Evolutionary conservation across 2,113 vertebrate species (phyloP), one percentile per base, ranked within the genome.

Genomic region (Eretmodus cyanostictus): DNA sequence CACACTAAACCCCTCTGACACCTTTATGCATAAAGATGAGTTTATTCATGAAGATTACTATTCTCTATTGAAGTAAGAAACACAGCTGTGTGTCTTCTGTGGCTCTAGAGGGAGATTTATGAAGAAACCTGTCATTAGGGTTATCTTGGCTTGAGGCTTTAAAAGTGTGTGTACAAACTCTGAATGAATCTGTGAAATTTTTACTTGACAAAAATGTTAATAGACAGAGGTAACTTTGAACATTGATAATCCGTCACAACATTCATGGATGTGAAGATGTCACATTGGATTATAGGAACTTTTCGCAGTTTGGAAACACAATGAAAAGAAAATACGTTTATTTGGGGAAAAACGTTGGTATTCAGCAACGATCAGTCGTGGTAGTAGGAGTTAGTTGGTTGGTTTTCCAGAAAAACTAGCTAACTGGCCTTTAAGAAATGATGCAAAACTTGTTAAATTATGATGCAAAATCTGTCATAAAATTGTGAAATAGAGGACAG

Each of bases 241-340:
- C 24, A 47, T 49, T 12, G 16, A 49, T 78, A 31, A 49, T 49
- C 4, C 27, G 24, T 49, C 29, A 3, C 24, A 47, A 29, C 14
- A 7, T 47, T 17, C 6, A 17, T 8, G 42, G 24, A 76, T 49
- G 71, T 19, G 24, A 49, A 31, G 9, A 19, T 78, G 42, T 49
- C 71, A 31, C 24, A 11, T 8, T 47, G 42, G 42, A 19, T 47
- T 76, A 47, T 3, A 47, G 42, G 24, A 31, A 78, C 71, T 49
- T 49, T 78, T 78, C 0, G 4, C 14, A 19, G 24, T 47, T 24
- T 71, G n/a, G 22, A 73, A 45, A 45, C 22, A 7, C 24, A 47
- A 47, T 47, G 14, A 73, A 73, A 29, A 27, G 24, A 47, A 73
- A 17, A 47, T 2, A 0, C 0, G 9, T 27, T 2, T 16, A 45